Percentiles rank a stretch among this genome's conserved stretches.
Evolutionary conservation across 2,113 vertebrate species (phyloP).

Genomic region (Ctenodactylus gundi): DNA sequence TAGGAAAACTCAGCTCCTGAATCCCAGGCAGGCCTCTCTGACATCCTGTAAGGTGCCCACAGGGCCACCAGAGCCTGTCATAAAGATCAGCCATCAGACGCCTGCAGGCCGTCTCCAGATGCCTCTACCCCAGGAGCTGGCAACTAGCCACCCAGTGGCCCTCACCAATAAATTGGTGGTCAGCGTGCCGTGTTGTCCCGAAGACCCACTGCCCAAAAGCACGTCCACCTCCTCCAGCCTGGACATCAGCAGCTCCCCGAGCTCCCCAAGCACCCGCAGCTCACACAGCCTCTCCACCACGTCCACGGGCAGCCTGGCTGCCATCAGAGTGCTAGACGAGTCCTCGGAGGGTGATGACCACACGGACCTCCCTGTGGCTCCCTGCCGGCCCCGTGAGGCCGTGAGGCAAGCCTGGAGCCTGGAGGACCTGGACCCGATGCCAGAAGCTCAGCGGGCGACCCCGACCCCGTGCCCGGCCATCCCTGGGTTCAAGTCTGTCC

Average conservation of each 20-base stretch:
- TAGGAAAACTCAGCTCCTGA: not conserved
- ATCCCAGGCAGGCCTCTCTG: not conserved
- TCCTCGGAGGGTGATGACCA: not conserved
- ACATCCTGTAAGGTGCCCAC: not conserved
- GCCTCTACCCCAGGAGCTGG: not conserved
- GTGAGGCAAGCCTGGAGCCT: not conserved
- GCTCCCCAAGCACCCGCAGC: not conserved
- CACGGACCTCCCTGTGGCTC: fast-evolving
- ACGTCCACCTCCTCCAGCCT: no score
- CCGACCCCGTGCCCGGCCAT: fast-evolving
- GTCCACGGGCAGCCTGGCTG: not conserved
- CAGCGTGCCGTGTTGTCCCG: not conserved
- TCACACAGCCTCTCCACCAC: not conserved
- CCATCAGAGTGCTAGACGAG: not conserved
- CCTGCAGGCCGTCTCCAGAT: fast-evolving
- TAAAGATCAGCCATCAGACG: fast-evolving
- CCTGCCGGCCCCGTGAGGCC: not conserved
- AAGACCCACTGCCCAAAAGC: no score
- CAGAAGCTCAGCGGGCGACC: fast-evolving
- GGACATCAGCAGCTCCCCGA: not conserved
- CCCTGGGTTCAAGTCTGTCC: fast-evolving
- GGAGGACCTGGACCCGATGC: not conserved
- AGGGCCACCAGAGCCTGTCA: fast-evolving
- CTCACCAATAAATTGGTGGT: not conserved
- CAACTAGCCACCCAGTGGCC: not conserved